These are phyloP conservation scores for Eulimnadia texana DNA, from an alignment of 1,140 invertebrate genomes.

Conservation along the genomic window DNA sequence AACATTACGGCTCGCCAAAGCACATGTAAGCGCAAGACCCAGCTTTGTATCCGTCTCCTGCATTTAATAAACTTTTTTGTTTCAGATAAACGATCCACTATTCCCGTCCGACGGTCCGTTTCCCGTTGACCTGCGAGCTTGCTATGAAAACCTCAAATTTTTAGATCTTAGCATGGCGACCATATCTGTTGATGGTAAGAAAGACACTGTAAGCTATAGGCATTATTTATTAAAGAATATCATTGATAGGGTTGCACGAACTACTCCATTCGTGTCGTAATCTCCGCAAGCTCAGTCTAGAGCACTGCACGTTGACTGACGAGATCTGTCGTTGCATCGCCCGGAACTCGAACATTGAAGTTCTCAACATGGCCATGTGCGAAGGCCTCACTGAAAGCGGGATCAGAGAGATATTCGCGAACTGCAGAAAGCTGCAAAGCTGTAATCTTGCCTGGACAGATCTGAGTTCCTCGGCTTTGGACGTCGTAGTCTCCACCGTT, in stretches of 20 bases:
- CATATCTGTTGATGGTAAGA: slow-evolving; percentile 38
- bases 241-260: slow-evolving; percentile 38
- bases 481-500: slow-evolving; percentile 43
- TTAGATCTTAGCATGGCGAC: slow-evolving; percentile 68
- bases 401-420: slow-evolving; percentile 40
- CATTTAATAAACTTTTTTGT: slow-evolving; percentile 19
- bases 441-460: slow-evolving; percentile 71
- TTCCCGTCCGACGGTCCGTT: slow-evolving; percentile 18
- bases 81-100: slow-evolving; percentile 35
- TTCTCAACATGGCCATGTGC: slow-evolving; percentile 58
- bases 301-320: slow-evolving; percentile 50
- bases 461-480: slow-evolving; percentile 41
- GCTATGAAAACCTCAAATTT: slow-evolving; percentile 46
- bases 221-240: slow-evolving; percentile 3
- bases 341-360: slow-evolving; percentile 46
- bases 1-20: slow-evolving; percentile 56
- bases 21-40: slow-evolving; percentile 51
- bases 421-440: slow-evolving; percentile 42
- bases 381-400: slow-evolving; percentile 44
- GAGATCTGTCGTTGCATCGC: slow-evolving; percentile 46
- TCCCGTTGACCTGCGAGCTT: slow-evolving; percentile 17
- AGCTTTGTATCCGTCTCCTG: no score
- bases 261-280: slow-evolving; percentile 49
- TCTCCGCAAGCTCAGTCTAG: slow-evolving; percentile 66
- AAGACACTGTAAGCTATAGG: neutral